Percentiles rank a stretch among this genome's conserved stretches.
phyloP scores from a whole-genome alignment of 2,797 vertebrate genomes.

The Phrynocephalus forsythii region DNA sequence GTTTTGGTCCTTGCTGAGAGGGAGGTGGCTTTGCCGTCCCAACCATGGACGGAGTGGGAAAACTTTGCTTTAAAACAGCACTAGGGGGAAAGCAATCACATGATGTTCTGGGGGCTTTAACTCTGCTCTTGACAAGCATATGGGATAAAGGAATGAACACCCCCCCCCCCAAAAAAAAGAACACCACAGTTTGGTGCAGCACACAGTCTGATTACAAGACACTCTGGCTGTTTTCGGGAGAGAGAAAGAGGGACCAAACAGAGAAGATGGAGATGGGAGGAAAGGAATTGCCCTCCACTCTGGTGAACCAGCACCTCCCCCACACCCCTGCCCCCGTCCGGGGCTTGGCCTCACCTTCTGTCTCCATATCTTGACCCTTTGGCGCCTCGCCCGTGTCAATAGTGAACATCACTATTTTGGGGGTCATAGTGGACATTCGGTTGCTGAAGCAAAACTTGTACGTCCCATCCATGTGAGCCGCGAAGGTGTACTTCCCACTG shows the following conservation, averaged over 20 bases:
- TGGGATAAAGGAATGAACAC: background rate
- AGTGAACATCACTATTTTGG: conserved; percentile 99
- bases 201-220: fast-evolving
- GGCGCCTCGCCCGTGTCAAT: conserved; percentile 98
- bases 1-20: no score
- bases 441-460: conserved; percentile 99
- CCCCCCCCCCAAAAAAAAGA: no score
- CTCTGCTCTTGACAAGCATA: background rate
- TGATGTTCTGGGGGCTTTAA: background rate
- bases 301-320: background rate
- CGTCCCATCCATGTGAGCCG: conserved; percentile 97
- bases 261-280: background rate
- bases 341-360: conserved; percentile 87
- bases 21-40: no score
- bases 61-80: conserved; percentile 18
- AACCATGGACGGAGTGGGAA: background rate
- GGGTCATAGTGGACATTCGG: conserved; percentile 99
- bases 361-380: conserved; percentile 97
- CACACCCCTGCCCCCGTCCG: background rate
- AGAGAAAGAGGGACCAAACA: conserved; percentile 31
- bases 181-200: background rate
- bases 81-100: conserved; percentile 7
- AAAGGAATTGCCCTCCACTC: background rate
- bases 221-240: background rate
- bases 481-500: conserved; percentile 97